Evolutionary conservation across 2,888 invertebrate species (phyloP).

Genomic region (Cephus nigrinus): DNA sequence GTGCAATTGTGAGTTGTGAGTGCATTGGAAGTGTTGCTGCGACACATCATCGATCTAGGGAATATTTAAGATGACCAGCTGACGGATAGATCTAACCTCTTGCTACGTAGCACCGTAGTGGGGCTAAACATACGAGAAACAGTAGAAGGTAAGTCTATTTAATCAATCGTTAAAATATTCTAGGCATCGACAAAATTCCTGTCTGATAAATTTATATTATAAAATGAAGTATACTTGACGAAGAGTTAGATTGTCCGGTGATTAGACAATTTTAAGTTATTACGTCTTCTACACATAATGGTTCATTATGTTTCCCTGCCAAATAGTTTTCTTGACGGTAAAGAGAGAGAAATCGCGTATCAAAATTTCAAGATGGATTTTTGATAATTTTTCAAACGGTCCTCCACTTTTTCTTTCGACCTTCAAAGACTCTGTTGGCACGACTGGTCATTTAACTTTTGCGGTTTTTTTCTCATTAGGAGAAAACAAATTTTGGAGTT

Average conservation of each 20-base stretch:
- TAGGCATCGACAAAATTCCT: background rate
- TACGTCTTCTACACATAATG: background rate
- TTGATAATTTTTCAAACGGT: background rate
- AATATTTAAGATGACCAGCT: slow-evolving; percentile 46
- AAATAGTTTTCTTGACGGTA: background rate
- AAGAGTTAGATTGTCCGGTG: background rate
- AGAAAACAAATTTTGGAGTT: too few relatives aligned
- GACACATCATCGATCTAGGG: slow-evolving; percentile 24
- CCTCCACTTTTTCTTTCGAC: too few relatives aligned
- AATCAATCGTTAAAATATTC: too few relatives aligned
- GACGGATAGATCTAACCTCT: slow-evolving; percentile 52
- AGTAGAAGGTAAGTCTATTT: slow-evolving; percentile 45
- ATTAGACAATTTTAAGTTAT: background rate
- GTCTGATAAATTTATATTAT: too few relatives aligned
- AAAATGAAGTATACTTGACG: too few relatives aligned
- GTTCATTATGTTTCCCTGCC: background rate
- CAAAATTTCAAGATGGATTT: background rate
- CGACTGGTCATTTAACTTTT: too few relatives aligned
- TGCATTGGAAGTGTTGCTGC: slow-evolving; percentile 22
- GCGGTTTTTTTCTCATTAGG: too few relatives aligned
- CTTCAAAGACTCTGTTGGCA: too few relatives aligned
- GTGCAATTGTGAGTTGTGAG: slow-evolving; percentile 20
- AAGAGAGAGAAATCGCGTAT: background rate
- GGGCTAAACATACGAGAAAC: slow-evolving; percentile 40
- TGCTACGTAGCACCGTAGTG: slow-evolving; percentile 37